Evolutionary conservation across 2,113 vertebrate species (phyloP), one percentile per base, ranked within the genome.

Genomic region (Irena cyanogastra): DNA sequence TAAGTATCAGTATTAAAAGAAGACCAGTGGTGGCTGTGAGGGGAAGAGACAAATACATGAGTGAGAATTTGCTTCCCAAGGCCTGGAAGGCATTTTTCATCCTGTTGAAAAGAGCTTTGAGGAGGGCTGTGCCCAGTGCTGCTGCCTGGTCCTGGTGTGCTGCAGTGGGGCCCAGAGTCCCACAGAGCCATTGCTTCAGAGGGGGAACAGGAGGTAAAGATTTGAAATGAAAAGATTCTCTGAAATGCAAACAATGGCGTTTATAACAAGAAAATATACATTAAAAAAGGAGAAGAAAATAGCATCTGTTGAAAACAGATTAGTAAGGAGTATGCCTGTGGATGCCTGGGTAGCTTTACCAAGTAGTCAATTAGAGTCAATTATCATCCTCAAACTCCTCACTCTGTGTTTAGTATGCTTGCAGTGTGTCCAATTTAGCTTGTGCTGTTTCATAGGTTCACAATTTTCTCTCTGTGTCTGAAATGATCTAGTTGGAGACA

Each of bases 401-500:
- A 52, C 33, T 77, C 84, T 5, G 20, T 61, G 70, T 41, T 96
- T 95, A 86, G 84, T 65, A 97, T 96, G 89, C 95, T 69, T 88
- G 61, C 56, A 74, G 24, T 60, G 75, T 83, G 81, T 72, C 88
- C 91, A 95, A 82, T 95, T 96, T 93, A 90, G 71, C 92, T 53
- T 91, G 37, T n/a, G 13, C 83, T 77, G 22, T 95, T 97, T 87
- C 76, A 74, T 50, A 76, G 94, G 44, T 39, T 71, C 76, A 93
- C 72, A 86, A 56, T 95, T 97, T 97, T 95, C 89, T 90, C 74
- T 93, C 64, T 83, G 63, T 94, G 86, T 95, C 92, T 95, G 87
- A 96, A 97, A 90, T 75, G 83, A 96, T 97, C 85, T 93, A 91
- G 87, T 92, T 71, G 94, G 91, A 94, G 74, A 95, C 64, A 65